Evolutionary conservation across 2,888 invertebrate genomes (phyloP).

Genomic region (Neelides folsomi): DNA sequence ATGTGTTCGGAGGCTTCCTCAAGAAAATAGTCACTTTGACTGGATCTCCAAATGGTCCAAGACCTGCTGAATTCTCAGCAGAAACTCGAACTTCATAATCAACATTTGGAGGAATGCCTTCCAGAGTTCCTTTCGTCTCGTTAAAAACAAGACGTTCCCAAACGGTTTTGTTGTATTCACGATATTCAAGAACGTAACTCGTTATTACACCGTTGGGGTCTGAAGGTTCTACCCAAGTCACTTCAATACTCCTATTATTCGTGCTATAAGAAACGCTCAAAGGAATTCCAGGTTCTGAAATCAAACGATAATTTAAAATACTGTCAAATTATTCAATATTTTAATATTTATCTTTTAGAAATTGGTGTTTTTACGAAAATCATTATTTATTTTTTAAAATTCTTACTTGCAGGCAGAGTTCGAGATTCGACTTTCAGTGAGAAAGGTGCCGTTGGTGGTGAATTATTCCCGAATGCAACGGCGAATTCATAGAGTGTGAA

Average conservation of each 20-base stretch:
- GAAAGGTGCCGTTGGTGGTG: background rate
- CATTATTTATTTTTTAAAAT: background rate
- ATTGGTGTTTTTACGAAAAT: background rate
- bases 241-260: background rate
- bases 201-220: background rate
- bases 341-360: background rate
- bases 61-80: background rate
- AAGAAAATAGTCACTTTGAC: too few species aligned
- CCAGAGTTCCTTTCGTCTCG: background rate
- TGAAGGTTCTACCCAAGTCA: background rate
- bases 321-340: background rate
- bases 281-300: background rate
- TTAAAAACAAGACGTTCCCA: background rate
- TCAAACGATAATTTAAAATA: too few species aligned
- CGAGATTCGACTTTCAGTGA: conserved; percentile 1
- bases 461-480: background rate
- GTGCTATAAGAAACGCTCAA: background rate
- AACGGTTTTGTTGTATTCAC: too few species aligned
- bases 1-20: too few species aligned
- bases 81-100: background rate
- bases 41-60: background rate
- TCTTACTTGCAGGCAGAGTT: background rate
- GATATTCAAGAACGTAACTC: background rate
- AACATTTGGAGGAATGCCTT: background rate
- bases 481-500: background rate